These are phyloP conservation scores for Drosophila repletoides DNA, from an alignment of 1,140 invertebrate genomes.

Conservation along the genomic window DNA sequence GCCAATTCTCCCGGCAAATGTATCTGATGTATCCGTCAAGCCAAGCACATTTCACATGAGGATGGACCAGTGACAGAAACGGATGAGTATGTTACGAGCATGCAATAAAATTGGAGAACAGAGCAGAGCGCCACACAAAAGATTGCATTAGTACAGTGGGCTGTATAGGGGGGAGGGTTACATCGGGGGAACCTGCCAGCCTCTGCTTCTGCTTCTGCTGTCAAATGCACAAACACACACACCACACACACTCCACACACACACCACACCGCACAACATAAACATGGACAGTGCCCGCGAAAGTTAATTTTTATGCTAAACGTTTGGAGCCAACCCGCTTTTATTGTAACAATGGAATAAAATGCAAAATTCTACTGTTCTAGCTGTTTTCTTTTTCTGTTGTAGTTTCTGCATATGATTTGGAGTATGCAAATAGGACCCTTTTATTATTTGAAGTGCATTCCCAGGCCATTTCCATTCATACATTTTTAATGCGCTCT, in stretches of 20 bases:
- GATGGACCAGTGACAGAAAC: slow-evolving; percentile 15
- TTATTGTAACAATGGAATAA: slow-evolving; percentile 1
- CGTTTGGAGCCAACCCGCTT: not conserved
- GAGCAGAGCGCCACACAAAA: slow-evolving; percentile 18
- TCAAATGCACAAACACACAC: slow-evolving; percentile 9
- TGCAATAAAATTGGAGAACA: slow-evolving; percentile 30
- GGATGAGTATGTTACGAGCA: slow-evolving; percentile 12
- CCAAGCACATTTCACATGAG: slow-evolving; percentile 4
- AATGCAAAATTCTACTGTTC: slow-evolving; percentile 4
- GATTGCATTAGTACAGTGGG: slow-evolving; percentile 43
- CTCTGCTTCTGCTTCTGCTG: slow-evolving; percentile 6
- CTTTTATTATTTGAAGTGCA: not conserved
- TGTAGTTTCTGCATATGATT: not conserved
- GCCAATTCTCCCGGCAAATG: slow-evolving; percentile 88
- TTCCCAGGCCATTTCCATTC: slow-evolving; percentile 2
- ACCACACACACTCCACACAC: slow-evolving; percentile 2
- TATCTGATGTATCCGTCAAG: slow-evolving; percentile 82
- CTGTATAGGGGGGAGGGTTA: not conserved
- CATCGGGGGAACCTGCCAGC: not conserved
- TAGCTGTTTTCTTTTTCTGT: slow-evolving; percentile 4
- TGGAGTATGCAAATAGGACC: slow-evolving; percentile 1
- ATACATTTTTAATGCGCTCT: slow-evolving; percentile 4
- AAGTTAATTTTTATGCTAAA: slow-evolving; percentile 35
- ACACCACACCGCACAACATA: not conserved
- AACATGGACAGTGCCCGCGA: no score